Percentiles rank a stretch among this genome's conserved stretches.
phyloP scores from a whole-genome alignment of 2,113 vertebrate species.

The Gadus macrocephalus region DNA sequence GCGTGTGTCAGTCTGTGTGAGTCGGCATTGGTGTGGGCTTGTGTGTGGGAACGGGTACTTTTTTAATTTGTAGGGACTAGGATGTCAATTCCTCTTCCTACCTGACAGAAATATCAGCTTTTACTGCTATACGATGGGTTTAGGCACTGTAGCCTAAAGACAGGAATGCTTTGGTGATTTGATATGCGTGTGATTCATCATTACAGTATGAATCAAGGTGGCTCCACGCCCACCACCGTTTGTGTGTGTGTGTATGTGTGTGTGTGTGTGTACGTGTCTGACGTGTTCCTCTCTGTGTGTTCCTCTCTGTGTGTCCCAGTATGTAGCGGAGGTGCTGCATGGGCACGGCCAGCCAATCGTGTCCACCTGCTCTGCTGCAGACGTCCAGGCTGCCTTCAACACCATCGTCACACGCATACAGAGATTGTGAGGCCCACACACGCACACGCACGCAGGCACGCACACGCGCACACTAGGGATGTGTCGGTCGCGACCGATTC shows the following conservation, averaged over 20 bases:
- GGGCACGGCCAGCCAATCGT: slow-evolving; percentile 74
- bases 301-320: slow-evolving; percentile 53
- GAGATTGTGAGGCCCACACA: slow-evolving; percentile 69
- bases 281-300: slow-evolving; percentile 33
- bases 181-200: too few relatives aligned
- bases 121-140: too few relatives aligned
- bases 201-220: too few relatives aligned
- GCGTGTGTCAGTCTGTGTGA: slow-evolving; percentile 11
- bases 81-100: too few relatives aligned
- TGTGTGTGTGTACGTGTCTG: not conserved
- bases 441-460: not conserved
- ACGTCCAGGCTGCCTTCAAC: slow-evolving; percentile 76
- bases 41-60: not conserved
- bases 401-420: slow-evolving; percentile 78
- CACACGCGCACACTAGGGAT: not conserved
- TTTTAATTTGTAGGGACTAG: too few relatives aligned
- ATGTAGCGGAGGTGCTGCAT: slow-evolving; percentile 68
- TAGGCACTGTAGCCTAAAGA: too few relatives aligned
- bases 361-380: slow-evolving; percentile 73
- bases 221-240: too few relatives aligned
- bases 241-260: not conserved
- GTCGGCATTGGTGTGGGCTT: slow-evolving; percentile 1
- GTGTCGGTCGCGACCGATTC: too few relatives aligned
- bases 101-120: too few relatives aligned
- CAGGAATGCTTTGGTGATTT: too few relatives aligned